Percentiles rank a stretch among this genome's conserved stretches.
These are phyloP conservation scores for Macroteleia sp. DNA, from an alignment of 2,888 invertebrate species.

Conservation along the genomic window DNA sequence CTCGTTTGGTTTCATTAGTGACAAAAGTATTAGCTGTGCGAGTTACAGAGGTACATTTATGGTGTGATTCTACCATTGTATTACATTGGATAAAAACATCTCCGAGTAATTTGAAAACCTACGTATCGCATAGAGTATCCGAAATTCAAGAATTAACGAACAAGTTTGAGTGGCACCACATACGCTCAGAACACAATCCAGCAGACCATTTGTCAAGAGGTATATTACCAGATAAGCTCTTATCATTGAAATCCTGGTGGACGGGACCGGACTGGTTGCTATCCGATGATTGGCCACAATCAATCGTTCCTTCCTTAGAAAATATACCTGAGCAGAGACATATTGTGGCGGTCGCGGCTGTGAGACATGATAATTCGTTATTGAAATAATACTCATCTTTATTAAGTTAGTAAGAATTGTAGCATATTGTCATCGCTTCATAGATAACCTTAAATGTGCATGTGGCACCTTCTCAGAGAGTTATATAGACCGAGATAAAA, in stretches of 20 bases:
- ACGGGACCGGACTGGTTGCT: background rate
- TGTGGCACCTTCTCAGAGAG: too few relatives aligned
- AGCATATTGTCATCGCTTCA: too few relatives aligned
- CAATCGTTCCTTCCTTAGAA: conserved; percentile 9
- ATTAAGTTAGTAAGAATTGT: too few relatives aligned
- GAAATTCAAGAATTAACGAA: conserved; percentile 3
- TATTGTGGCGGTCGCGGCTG: too few relatives aligned
- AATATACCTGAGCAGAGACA: background rate
- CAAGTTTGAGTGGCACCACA: background rate
- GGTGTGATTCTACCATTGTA: background rate
- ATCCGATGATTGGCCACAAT: background rate
- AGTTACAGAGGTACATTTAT: background rate
- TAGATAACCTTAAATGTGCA: too few relatives aligned
- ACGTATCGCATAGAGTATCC: background rate
- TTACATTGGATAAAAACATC: conserved; percentile 31
- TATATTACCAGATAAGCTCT: background rate
- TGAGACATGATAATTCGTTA: too few relatives aligned
- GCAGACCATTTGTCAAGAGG: background rate
- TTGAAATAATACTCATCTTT: too few relatives aligned
- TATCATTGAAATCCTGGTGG: background rate
- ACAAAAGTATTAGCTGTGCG: background rate
- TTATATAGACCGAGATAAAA: too few relatives aligned
- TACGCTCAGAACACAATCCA: background rate
- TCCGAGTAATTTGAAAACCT: conserved; percentile 12
- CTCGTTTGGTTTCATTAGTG: conserved; percentile 8